phyloP scores from a whole-genome alignment of 2,888 invertebrate species.

The Catonia carolina region DNA sequence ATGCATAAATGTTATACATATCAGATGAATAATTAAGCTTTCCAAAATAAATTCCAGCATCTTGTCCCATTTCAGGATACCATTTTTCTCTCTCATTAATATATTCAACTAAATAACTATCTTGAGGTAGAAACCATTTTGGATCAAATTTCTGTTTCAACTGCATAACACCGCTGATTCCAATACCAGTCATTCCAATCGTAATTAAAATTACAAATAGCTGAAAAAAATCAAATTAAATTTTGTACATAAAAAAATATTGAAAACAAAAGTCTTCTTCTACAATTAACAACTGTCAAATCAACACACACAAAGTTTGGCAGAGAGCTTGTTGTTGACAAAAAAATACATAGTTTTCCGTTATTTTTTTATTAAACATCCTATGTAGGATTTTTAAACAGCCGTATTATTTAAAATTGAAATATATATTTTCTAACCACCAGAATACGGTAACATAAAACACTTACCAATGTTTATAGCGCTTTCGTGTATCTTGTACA shows the following conservation, averaged over 20 bases:
- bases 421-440: too few species aligned
- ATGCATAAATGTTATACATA: slow-evolving; percentile 50
- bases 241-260: slow-evolving; percentile 1
- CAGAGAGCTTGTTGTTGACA: too few species aligned
- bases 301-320: slow-evolving; percentile 16
- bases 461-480: too few species aligned
- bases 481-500: too few species aligned
- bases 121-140: slow-evolving; percentile 68
- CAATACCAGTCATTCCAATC: slow-evolving; percentile 52
- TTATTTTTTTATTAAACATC: too few species aligned
- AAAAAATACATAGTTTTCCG: too few species aligned
- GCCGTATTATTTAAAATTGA: too few species aligned
- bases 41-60: slow-evolving; percentile 60
- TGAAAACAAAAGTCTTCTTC: not conserved
- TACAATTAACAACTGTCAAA: slow-evolving; percentile 14
- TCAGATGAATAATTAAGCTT: slow-evolving; percentile 57
- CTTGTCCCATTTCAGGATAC: slow-evolving; percentile 59
- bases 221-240: slow-evolving; percentile 39
- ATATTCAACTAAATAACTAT: slow-evolving; percentile 59
- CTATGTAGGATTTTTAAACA: too few species aligned
- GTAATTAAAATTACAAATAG: slow-evolving; percentile 54
- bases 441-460: too few species aligned
- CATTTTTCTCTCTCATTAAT: slow-evolving; percentile 49
- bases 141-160: slow-evolving; percentile 74
- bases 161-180: slow-evolving; percentile 54